These are phyloP conservation scores for Hydra vulgaris DNA, from an alignment of 30 jellyfish, hydroid and myxozoan genomes.

Conservation along the genomic window DNA sequence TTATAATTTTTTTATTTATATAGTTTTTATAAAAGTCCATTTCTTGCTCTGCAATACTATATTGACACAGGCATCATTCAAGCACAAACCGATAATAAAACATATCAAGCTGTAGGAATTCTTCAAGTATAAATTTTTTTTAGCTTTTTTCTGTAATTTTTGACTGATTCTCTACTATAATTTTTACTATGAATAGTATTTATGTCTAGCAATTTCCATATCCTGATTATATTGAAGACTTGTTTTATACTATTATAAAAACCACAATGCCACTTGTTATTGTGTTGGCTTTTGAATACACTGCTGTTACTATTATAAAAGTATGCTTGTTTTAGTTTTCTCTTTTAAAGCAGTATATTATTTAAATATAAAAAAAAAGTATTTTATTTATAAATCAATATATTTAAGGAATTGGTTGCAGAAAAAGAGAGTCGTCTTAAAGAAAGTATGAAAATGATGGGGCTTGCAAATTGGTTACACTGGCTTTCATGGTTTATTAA, in stretches of 20 bases:
- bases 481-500: conserved; percentile 94
- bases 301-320: conserved; percentile 75
- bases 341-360: too few species aligned
- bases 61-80: conserved; percentile 59
- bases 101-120: conserved; percentile 8
- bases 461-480: conserved; percentile 89
- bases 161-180: not conserved
- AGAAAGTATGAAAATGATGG: conserved; percentile 99
- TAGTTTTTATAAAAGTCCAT: conserved; percentile 2
- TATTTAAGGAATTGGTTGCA: conserved; percentile 79
- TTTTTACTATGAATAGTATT: not conserved
- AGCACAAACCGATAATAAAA: conserved; percentile 32
- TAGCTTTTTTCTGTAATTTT: too few species aligned
- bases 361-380: not conserved
- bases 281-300: conserved; percentile 70
- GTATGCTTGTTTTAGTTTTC: conserved; percentile 14
- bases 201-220: conserved; percentile 77
- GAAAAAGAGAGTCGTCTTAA: conserved; percentile 82
- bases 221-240: conserved; percentile 59
- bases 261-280: conserved; percentile 64
- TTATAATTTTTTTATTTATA: too few species aligned
- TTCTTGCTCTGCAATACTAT: conserved; percentile 65
- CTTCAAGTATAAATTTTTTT: conserved; percentile 13
- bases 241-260: conserved; percentile 43
- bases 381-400: not conserved